These are phyloP conservation scores for Sebastes taczanowskii DNA, from an alignment of 2,797 vertebrate genomes.

Conservation along the genomic window DNA sequence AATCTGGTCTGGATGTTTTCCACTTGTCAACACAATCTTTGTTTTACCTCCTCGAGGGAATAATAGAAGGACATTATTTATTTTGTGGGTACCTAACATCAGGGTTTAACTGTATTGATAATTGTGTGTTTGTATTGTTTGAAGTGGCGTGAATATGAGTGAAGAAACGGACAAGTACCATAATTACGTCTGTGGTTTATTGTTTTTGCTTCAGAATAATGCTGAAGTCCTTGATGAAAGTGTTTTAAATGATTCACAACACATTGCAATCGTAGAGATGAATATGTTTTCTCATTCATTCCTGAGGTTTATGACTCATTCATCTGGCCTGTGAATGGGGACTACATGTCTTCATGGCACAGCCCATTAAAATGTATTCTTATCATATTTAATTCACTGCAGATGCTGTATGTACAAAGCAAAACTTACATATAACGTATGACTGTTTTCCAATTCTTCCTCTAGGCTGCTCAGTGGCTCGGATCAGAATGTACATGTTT, in stretches of 20 bases:
- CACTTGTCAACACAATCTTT: conserved; percentile 1
- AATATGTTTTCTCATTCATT: conserved; percentile 38
- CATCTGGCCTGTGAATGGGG: neutral
- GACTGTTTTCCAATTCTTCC: neutral
- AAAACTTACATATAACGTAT: neutral
- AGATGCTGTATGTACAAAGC: neutral
- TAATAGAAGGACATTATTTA: neutral
- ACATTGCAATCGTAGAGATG: conserved; percentile 27
- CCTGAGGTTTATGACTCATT: conserved; percentile 22
- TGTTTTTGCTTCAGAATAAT: neutral
- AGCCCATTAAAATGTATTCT: neutral
- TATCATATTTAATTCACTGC: neutral
- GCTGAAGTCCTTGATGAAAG: neutral
- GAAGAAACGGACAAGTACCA: neutral
- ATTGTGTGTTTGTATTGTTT: neutral
- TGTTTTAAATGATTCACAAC: neutral
- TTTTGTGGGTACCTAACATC: conserved; percentile 6
- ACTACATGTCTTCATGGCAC: neutral
- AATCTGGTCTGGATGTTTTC: conserved; percentile 33
- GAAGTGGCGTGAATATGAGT: neutral
- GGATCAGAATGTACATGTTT: neutral
- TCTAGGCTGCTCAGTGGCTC: neutral
- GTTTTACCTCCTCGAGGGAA: conserved; percentile 8
- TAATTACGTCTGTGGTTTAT: neutral
- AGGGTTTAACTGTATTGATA: neutral